These are phyloP conservation scores for Erpetoichthys calabaricus DNA, from an alignment of 2,797 vertebrate genomes.

Conservation along the genomic window DNA sequence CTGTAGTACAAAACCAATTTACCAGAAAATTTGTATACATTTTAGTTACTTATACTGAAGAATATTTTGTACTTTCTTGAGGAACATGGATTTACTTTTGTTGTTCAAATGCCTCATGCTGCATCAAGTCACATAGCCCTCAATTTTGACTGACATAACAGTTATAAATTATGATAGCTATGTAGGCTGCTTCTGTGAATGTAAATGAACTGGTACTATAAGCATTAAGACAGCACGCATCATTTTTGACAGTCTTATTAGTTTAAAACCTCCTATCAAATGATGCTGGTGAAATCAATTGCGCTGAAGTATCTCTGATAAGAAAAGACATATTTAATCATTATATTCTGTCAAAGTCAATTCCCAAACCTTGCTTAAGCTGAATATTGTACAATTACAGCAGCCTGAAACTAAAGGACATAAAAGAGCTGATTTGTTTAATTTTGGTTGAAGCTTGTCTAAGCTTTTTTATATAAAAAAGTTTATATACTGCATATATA, in stretches of 20 bases:
- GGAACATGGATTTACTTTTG: conserved; percentile 22
- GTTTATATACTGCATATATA: too few species aligned
- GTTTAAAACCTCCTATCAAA: conserved; percentile 36
- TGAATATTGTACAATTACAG: neutral
- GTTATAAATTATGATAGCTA: conserved; percentile 48
- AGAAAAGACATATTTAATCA: conserved; percentile 2
- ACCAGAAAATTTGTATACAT: conserved; percentile 15
- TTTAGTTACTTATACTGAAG: conserved; percentile 22
- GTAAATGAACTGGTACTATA: conserved; percentile 45
- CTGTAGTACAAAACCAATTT: too few species aligned
- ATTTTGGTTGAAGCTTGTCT: too few species aligned
- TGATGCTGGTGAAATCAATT: conserved; percentile 30
- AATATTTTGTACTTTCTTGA: neutral
- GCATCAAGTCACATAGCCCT: conserved; percentile 9
- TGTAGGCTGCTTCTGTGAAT: conserved; percentile 31
- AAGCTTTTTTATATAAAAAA: too few species aligned
- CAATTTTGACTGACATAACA: conserved; percentile 39
- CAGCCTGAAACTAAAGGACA: too few species aligned
- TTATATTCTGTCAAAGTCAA: neutral
- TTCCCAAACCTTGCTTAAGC: neutral
- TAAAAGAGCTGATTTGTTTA: too few species aligned
- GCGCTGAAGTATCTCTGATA: conserved; percentile 26
- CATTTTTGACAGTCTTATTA: conserved; percentile 42
- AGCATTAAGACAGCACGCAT: conserved; percentile 34
- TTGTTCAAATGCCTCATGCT: conserved; percentile 32